These are phyloP conservation scores for Mantis religiosa DNA, from an alignment of 2,888 invertebrate species.

Conservation along the genomic window DNA sequence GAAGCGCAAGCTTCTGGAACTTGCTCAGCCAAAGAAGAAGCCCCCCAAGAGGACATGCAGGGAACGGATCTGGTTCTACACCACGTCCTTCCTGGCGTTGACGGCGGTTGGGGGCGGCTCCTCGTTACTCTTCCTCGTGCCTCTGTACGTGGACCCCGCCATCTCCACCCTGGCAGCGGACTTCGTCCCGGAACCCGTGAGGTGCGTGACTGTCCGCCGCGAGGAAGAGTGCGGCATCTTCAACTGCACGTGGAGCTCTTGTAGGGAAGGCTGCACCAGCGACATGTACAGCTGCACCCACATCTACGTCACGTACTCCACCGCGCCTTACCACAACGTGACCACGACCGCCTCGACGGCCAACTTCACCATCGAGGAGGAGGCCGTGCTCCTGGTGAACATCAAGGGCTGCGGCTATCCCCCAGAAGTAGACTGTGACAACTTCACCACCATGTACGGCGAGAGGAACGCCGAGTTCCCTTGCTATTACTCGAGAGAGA, in stretches of 20 bases:
- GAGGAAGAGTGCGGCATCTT: conserved; percentile 69
- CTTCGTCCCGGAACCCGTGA: conserved; percentile 68
- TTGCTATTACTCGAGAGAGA: conserved; percentile 60
- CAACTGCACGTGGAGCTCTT: conserved; percentile 77
- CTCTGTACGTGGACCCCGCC: conserved; percentile 66
- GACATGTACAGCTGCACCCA: conserved; percentile 69
- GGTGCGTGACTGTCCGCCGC: conserved; percentile 65
- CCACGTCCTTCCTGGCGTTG: conserved; percentile 65
- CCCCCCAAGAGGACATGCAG: conserved; percentile 54
- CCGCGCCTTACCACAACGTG: conserved; percentile 19
- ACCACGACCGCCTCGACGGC: not conserved
- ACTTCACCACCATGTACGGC: conserved; percentile 68
- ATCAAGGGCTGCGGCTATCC: conserved; percentile 83
- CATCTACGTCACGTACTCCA: conserved; percentile 57
- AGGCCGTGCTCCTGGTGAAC: conserved; percentile 68
- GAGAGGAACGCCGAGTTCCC: conserved; percentile 63
- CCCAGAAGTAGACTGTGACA: conserved; percentile 69
- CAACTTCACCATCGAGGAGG: conserved; percentile 34
- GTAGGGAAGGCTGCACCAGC: conserved; percentile 76
- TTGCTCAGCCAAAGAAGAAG: conserved; percentile 51
- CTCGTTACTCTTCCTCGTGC: conserved; percentile 67
- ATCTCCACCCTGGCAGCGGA: conserved; percentile 57
- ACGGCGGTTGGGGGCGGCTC: conserved; percentile 68
- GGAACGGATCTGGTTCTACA: conserved; percentile 66
- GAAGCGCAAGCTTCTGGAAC: conserved; percentile 55